Base-by-base conservation (phyloP, 2,113 vertebrate species). In the Haplotaxodon microlepis region DNA sequence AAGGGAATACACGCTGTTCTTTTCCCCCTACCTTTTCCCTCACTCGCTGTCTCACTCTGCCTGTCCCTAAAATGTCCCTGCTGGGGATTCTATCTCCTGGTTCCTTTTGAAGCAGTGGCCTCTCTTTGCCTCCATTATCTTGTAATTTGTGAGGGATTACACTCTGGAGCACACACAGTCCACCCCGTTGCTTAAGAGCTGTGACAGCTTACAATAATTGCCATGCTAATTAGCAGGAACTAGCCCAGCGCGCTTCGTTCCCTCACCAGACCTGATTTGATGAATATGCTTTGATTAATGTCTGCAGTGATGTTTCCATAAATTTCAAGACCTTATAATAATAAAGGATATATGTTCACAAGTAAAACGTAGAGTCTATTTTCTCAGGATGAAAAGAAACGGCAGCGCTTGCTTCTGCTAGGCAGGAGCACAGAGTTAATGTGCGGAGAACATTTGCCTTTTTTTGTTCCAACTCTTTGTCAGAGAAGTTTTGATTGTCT, bases 181-280 rank as follows among this genome's bases (percentile, higher is more conserved):
- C 96, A 93, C 90, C 94, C 93, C 71, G 91, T 94, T 94, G 92
- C 94, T 96, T 95, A 96, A 96, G 94, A 95, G 94, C 88, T 96
- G 96, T 95, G 95, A 96, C 94, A 93, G 95, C 95, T 96, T 96
- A 96, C 94, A 94, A 92, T 96, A 96, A 97, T 96, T 96, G 94
- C 92, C 90, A 94, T 94, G 90, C 94, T 97, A 96, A 96, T 97
- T 96, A 95, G 92, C 73, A 84, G 76, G 92, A 94, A 93, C 88
- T 84, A 80, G 90, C 91, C 92, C 95, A 93, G 91, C 81, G 85
- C 29, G 80, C 92, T 89, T 79, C 88, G 89, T 79, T 91, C 57
- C 81, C 94, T 94, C 92, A 53, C 90, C 84, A 94, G 94, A 90
- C 90, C 80, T 90, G 94, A 94, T 94, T 87, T 94, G 92, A 94